Base-by-base conservation (phyloP, 2,888 invertebrate genomes). In the Agelastica alni region DNA sequence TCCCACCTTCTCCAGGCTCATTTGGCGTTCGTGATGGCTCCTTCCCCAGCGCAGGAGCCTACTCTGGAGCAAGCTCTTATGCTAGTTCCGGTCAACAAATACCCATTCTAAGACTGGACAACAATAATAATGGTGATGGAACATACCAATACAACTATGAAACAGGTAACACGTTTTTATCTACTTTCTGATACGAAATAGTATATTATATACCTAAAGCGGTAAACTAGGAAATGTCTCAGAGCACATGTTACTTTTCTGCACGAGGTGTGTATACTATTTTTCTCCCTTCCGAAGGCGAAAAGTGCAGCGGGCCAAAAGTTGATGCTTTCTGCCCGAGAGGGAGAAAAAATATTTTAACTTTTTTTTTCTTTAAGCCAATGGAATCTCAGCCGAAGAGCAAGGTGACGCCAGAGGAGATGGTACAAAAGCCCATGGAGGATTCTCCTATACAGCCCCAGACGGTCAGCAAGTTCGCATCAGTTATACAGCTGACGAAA, bases 401-500 rank as follows among this genome's bases (percentile, higher is more conserved):
- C 66, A 69, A 37, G 61, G 61, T 2, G 61, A 61, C 9, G 51
- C 56, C n/a, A 47, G 52, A 20, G 61, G 58, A 6, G 73, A 71
- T 36, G 62, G 61, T 17, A 62, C 62, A 36, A 56, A 60, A 32
- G 70, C 71, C 3, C 68, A 70, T 51, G 73, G 73, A 7, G 62
- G 66, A 2, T 72, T 62, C 61, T 65, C 66, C 2, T 72, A 70
- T 62, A 72, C 71, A 13, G 62, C 71, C n/a, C 71, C 71, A 2
- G 72, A 72, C 44, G 71, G 72, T 10, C 65, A 70, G 52, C 65
- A 63, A 45, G 61, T 68, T 44, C 54, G 58, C 4, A 17, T 70
- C 7, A 54, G 44, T 1, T 83, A 83, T 66, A 78, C 77, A 0
- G 83, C 83, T 53, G 83, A 83, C 56, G 82, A 83, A 66, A 73